These are phyloP conservation scores for Glaucidium brasilianum DNA, from an alignment of 2,113 vertebrate species.

Conservation along the genomic window DNA sequence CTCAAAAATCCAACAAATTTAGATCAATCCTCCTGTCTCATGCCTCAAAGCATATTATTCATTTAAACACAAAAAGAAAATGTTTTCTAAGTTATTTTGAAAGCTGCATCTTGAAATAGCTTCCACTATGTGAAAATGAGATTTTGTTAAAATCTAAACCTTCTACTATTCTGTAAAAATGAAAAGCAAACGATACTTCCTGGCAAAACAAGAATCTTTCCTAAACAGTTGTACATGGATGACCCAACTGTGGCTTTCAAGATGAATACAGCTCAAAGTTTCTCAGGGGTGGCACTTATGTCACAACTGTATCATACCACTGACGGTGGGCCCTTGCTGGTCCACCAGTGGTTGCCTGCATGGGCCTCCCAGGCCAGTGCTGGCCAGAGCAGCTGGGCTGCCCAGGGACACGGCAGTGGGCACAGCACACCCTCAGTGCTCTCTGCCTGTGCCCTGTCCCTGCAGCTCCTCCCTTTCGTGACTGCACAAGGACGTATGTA, in stretches of 20 bases:
- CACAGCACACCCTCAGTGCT: too few species aligned
- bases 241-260: not conserved
- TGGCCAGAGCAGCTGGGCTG: not conserved
- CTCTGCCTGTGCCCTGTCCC: not conserved
- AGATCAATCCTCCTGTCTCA: not conserved
- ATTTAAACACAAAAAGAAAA: not conserved
- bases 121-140: not conserved
- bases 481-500: rapidly evolving
- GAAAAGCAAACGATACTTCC: not conserved
- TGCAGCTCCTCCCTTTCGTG: not conserved
- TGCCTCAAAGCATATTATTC: not conserved
- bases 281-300: not conserved
- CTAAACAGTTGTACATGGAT: not conserved
- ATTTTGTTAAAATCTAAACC: not conserved
- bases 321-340: rapidly evolving
- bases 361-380: rapidly evolving
- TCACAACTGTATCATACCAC: not conserved
- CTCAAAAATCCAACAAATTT: not conserved
- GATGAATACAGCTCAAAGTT: not conserved
- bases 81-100: not conserved
- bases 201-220: not conserved
- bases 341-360: not conserved
- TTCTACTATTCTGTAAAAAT: not conserved
- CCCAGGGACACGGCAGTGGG: not conserved
- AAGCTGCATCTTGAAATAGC: not conserved